These are phyloP conservation scores for Pipistrellus pygmaeus DNA, from an alignment of 2,797 vertebrate species.

Conservation along the genomic window DNA sequence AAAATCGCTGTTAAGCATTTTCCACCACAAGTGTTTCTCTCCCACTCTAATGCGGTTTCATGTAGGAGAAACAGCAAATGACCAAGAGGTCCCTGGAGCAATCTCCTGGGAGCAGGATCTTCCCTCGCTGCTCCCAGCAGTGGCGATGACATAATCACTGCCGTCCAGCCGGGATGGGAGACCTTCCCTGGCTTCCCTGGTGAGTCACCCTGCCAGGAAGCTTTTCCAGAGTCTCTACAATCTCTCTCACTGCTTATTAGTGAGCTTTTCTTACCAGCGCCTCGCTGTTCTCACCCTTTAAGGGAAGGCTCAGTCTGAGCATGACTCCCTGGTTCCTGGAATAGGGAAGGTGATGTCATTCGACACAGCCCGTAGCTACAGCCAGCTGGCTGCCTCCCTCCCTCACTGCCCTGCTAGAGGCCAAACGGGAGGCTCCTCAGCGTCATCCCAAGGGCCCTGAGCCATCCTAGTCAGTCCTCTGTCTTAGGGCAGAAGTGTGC, in stretches of 20 bases:
- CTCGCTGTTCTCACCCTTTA: background rate
- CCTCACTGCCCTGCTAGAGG: background rate
- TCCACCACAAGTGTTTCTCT: background rate
- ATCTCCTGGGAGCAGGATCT: background rate
- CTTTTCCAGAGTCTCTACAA: slow-evolving; percentile 42
- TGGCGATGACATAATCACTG: background rate
- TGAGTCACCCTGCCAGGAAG: slow-evolving; percentile 15
- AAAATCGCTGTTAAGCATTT: background rate
- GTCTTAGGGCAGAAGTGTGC: slow-evolving; percentile 28
- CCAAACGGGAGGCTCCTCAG: background rate
- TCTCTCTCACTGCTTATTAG: slow-evolving; percentile 39
- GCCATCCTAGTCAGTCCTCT: background rate
- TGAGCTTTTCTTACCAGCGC: slow-evolving; percentile 23
- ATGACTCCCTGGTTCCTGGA: background rate
- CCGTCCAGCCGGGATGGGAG: background rate
- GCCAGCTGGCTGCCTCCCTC: background rate
- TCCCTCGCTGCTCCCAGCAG: background rate
- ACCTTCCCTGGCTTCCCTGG: background rate
- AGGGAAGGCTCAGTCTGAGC: background rate
- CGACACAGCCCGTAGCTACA: background rate
- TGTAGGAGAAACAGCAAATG: background rate
- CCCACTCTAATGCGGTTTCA: background rate
- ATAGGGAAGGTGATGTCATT: background rate
- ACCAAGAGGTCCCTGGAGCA: background rate
- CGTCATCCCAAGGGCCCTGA: background rate